These are phyloP conservation scores for Plebejus melissa DNA, from an alignment of 2,888 invertebrate species.

Conservation along the genomic window DNA sequence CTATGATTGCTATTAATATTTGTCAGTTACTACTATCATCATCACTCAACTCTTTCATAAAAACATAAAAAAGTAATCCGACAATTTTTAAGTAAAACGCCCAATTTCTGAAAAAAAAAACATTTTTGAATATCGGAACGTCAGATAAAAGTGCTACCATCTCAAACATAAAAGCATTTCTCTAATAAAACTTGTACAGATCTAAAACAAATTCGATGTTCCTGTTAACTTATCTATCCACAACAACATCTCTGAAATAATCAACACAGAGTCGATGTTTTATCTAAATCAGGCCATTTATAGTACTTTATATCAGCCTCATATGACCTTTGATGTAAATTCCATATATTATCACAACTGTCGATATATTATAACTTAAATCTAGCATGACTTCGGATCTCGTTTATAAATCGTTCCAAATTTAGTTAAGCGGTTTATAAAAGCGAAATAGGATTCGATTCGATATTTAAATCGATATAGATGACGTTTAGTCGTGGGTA, in stretches of 20 bases:
- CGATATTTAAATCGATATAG: conserved; percentile 35
- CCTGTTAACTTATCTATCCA: background rate
- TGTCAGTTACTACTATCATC: too few species aligned
- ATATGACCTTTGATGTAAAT: conserved; percentile 37
- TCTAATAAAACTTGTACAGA: background rate
- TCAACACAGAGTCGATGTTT: conserved; percentile 32
- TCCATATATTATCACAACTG: conserved; percentile 35
- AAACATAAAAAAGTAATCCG: too few species aligned
- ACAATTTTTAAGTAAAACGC: too few species aligned
- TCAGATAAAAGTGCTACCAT: background rate
- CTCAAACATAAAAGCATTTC: background rate
- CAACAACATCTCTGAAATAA: background rate
- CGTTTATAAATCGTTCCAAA: conserved; percentile 41
- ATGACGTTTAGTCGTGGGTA: conserved; percentile 29
- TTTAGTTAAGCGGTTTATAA: conserved; percentile 37
- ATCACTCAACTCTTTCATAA: too few species aligned
- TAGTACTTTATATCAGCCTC: conserved; percentile 51
- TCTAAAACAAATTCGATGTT: conserved; percentile 14
- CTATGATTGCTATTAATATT: too few species aligned
- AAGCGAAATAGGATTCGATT: conserved; percentile 37
- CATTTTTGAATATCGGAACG: background rate
- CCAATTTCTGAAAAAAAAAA: background rate
- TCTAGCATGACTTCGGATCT: conserved; percentile 38
- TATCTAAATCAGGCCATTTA: conserved; percentile 56
- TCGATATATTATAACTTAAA: conserved; percentile 38